These are phyloP conservation scores for Chamaetylas fuelleborni DNA, from an alignment of 2,113 vertebrate species.

Conservation along the genomic window DNA sequence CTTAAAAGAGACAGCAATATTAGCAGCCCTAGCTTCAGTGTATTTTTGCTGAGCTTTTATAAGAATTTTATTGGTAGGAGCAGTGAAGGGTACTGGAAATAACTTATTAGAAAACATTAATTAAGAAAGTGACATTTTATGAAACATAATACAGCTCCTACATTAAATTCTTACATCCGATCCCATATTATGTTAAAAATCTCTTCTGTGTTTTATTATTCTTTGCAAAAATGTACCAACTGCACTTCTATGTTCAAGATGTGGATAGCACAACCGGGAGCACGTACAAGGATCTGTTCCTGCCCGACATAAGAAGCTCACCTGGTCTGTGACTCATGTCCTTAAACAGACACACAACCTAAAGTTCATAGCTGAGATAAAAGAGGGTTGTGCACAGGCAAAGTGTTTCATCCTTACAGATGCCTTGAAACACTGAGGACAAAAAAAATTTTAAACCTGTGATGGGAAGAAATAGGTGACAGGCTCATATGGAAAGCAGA, in stretches of 20 bases:
- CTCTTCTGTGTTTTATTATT: background rate
- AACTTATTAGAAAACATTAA: slow-evolving; percentile 45
- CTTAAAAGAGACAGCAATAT: slow-evolving; percentile 4
- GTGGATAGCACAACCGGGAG: background rate
- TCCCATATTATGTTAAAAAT: background rate
- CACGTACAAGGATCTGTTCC: background rate
- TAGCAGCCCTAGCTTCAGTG: background rate
- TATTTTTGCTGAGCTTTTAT: slow-evolving; percentile 24
- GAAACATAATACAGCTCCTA: background rate
- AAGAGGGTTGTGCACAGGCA: background rate
- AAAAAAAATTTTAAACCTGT: background rate
- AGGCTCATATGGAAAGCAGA: background rate
- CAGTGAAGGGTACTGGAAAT: background rate
- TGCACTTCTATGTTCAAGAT: background rate
- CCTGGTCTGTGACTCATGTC: background rate
- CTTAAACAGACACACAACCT: background rate
- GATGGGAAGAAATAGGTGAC: background rate
- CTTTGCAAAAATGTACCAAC: background rate
- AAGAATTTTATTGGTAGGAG: background rate
- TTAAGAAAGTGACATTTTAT: slow-evolving; percentile 24
- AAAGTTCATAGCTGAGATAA: background rate
- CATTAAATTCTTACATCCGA: background rate
- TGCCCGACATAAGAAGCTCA: background rate
- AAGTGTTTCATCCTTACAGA: background rate
- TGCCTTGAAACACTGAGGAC: background rate